These are phyloP conservation scores for Drosophila algonquin DNA, from an alignment of 2,888 invertebrate species.

Conservation along the genomic window DNA sequence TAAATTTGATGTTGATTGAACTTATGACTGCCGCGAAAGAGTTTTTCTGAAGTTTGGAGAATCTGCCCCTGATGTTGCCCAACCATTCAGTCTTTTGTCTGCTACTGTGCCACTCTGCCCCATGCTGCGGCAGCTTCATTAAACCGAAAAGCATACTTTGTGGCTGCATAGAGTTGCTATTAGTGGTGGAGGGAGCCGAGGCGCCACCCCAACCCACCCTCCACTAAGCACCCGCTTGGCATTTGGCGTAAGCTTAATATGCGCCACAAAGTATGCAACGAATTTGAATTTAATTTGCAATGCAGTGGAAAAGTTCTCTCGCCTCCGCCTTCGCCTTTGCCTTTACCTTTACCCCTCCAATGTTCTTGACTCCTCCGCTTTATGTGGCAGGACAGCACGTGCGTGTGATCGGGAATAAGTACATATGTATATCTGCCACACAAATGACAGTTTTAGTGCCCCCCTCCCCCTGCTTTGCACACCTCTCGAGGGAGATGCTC, in stretches of 20 bases:
- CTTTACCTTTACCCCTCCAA: no score
- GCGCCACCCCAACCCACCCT: background rate
- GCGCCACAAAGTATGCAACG: conserved; percentile 39
- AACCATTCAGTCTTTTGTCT: background rate
- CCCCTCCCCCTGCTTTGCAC: no score
- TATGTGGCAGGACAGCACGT: no score
- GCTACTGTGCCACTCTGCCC: background rate
- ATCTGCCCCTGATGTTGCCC: conserved; percentile 26
- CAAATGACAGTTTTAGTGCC: no score
- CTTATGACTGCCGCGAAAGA: conserved; percentile 60
- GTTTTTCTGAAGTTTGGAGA: conserved; percentile 28
- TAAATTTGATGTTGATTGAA: conserved; percentile 75
- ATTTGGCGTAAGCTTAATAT: conserved; percentile 35
- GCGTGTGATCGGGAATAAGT: no score
- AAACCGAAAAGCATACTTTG: conserved; percentile 45
- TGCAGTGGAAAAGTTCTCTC: conserved; percentile 7
- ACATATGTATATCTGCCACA: no score
- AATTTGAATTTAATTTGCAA: conserved; percentile 39
- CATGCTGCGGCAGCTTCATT: conserved; percentile 40
- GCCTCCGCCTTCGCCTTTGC: no score
- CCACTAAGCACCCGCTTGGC: background rate
- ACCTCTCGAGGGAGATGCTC: no score
- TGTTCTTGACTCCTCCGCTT: no score
- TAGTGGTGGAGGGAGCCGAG: conserved; percentile 23
- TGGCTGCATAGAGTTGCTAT: conserved; percentile 31